A percentile compares a stretch with the other conserved stretches of the same genome.
These are phyloP conservation scores for Rhynchotus rufescens DNA, from an alignment of 2,797 vertebrate species.

Conservation along the genomic window DNA sequence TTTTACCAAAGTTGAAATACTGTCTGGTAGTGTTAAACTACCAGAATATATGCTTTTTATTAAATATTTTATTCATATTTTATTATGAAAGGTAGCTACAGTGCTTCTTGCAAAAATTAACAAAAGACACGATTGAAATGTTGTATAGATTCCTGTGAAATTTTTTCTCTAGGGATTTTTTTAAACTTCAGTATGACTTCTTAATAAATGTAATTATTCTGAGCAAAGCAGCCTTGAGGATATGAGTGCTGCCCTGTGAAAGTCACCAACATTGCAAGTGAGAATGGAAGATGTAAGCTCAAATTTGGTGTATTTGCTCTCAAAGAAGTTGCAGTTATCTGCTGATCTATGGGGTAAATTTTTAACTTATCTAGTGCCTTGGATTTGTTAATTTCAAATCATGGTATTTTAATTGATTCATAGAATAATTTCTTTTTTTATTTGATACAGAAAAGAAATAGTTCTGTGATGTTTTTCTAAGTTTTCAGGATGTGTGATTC, in stretches of 20 bases:
- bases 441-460: neutral
- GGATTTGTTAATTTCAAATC: neutral
- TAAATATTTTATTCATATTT: neutral
- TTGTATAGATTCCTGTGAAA: neutral
- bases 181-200: neutral
- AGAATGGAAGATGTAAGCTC: neutral
- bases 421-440: neutral
- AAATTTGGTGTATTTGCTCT: fast-evolving
- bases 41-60: neutral
- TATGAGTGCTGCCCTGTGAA: neutral
- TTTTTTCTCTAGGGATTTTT: neutral
- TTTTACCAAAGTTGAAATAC: neutral
- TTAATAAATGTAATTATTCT: neutral
- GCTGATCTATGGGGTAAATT: neutral
- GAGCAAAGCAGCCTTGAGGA: neutral
- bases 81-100: neutral
- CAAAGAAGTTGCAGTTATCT: neutral
- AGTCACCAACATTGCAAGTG: neutral
- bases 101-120: neutral
- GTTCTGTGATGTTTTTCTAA: neutral
- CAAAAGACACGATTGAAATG: neutral
- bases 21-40: neutral
- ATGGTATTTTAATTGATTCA: neutral
- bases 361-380: neutral
- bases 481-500: neutral